A percentile compares a stretch with the other conserved stretches of the same genome.
These are phyloP conservation scores for Daphoenositta chrysoptera DNA, from an alignment of 2,113 vertebrate species.

Conservation along the genomic window DNA sequence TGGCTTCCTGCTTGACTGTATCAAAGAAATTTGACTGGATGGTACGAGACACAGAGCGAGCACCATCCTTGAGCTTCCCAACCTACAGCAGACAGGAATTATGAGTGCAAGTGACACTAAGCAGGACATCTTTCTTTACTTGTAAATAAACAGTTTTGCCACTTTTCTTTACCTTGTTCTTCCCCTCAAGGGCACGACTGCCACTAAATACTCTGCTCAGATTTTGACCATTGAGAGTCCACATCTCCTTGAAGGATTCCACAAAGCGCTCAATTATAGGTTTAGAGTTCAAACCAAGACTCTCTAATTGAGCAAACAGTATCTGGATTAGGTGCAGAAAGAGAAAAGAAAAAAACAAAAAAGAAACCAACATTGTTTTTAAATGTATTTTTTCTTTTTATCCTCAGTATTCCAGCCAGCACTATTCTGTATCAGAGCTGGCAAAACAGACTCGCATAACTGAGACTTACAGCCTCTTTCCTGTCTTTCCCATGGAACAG, in stretches of 20 bases:
- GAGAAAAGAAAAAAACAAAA: neutral
- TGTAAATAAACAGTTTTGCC: neutral
- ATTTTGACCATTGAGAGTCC: conserved; percentile 76
- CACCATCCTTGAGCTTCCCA: conserved; percentile 80
- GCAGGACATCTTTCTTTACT: neutral
- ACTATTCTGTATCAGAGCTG: neutral
- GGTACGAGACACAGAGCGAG: conserved; percentile 76
- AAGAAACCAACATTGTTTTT: neutral
- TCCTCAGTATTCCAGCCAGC: neutral
- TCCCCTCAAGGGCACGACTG: conserved; percentile 77
- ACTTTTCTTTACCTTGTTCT: conserved; percentile 74
- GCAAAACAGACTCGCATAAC: neutral
- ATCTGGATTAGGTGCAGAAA: conserved; percentile 54
- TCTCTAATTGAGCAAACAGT: conserved; percentile 74
- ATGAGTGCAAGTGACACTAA: neutral
- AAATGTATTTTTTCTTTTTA: neutral
- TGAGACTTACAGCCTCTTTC: neutral
- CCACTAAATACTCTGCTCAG: conserved; percentile 79
- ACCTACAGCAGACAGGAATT: conserved; percentile 53
- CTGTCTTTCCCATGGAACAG: neutral
- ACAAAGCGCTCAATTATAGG: conserved; percentile 73
- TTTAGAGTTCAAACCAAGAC: conserved; percentile 73
- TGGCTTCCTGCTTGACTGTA: conserved; percentile 77
- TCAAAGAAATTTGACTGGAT: conserved; percentile 81
- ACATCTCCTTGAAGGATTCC: conserved; percentile 79